Base-by-base conservation (phyloP, 2,888 invertebrate genomes). In the Apoda limacodes region DNA sequence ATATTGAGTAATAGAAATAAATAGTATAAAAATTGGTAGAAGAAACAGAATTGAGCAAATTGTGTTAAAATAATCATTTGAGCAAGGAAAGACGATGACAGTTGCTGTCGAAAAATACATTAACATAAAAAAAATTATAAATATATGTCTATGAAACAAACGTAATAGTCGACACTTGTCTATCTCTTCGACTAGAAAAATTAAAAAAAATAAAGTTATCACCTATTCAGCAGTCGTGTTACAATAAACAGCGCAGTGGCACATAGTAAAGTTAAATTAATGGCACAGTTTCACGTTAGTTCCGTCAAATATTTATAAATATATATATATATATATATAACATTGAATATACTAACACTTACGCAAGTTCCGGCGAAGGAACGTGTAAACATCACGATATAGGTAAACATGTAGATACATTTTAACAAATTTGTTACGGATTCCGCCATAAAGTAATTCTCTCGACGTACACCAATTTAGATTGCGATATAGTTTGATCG, bases 211-310 rank as follows among this genome's bases (percentile, higher is more conserved):
- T 56, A 60, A 58, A 66, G 60, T 63, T 74, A 75, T 76, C 74
- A 76, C 76, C 69, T 71, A 72, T 61, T 60, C 65, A 72, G 69
- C 76, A 78, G 75, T 80, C 76, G 58, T 65, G 69, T 75, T 75
- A 74, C 54, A 67, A 70, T 68, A 69, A 71, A 61, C 62, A 66
- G 65, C 69, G 69, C 74, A 72, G 75, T 71, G 75, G 75, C 76
- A 76, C 74, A 61, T 66, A 59, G 61, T 71, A 72, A 71, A 72
- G 74, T 75, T 74, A 78, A 66, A 75, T 69, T 68, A 74, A 80
- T 80, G 80, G 80, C 80, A 80, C 80, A 78, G 63, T 75, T 80
- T 80, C 80, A 80, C 80, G 80, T 80, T 78, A 78, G 76, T 75
- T 71, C 58, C 59, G 59, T 69, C 63, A 69, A 74, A 60, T 68